Base-by-base conservation (phyloP, 2,113 vertebrate genomes). In the Psettodes erumei region DNA sequence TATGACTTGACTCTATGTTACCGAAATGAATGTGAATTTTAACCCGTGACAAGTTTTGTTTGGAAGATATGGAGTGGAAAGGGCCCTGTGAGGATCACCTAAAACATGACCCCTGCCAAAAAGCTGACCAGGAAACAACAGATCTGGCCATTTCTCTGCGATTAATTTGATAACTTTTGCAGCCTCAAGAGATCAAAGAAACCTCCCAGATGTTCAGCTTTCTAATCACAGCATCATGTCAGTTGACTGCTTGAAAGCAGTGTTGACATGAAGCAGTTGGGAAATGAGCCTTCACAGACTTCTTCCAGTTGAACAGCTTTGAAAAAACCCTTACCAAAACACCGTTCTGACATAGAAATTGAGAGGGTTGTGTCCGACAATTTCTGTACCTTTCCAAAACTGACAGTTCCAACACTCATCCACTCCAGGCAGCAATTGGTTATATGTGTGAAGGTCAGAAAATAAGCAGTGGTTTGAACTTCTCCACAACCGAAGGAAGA, bases 71-170 rank as follows among this genome's bases (percentile, higher is more conserved):
- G 27, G 16, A 28, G 35, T 59, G 15, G 25, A 66, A 56, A 47
- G 71, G 13, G 40, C 45, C 30, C 6, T 30, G 53, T 47, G 10
- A 75, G 27, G 50, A 59, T 23, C 45, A 62, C 12, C 18, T 43
- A 75, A 80, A 81, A 50, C 28, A 60, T 2, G 35, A 27, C 35
- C n/a, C 33, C 18, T 74, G 72, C 73, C 69, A 83, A 86, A 86
- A 75, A 60, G 6, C 37, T 71, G 58, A 75, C 32, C 64, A 63
- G 40, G 30, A 60, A 64, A 71, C 40, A n/a, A 56, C 25, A 51
- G 51, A 42, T 60, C 19, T 68, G 58, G 73, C 25, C 59, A 66
- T 68, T 69, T 77, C 10, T 64, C 62, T 71, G 42, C 58, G 19
- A 74, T 28, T 64, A 75, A 71, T 71, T 62, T 37, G 8, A 55